These are phyloP conservation scores for Alouatta palliata DNA, from an alignment of 2,113 vertebrate species.

Conservation along the genomic window DNA sequence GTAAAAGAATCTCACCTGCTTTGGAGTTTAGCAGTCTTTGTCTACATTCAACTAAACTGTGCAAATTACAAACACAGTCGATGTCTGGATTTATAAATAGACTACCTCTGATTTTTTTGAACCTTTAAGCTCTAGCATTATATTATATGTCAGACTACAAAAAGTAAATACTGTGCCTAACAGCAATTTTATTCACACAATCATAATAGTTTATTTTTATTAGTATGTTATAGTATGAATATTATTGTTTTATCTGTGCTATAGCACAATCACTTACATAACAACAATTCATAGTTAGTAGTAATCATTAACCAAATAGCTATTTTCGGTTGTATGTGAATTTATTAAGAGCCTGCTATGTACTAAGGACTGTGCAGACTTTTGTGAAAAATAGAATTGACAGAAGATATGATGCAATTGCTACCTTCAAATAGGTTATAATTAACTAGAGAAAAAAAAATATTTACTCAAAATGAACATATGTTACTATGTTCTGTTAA, in stretches of 20 bases:
- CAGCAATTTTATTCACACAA: constrained; percentile 49
- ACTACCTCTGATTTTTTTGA: constrained; percentile 13
- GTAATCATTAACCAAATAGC: constrained; percentile 45
- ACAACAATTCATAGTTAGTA: constrained; percentile 45
- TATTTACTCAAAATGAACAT: neutral
- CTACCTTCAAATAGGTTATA: neutral
- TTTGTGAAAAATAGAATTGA: neutral
- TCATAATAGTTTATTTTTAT: constrained; percentile 50
- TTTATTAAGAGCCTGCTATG: neutral
- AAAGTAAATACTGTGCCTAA: constrained; percentile 45
- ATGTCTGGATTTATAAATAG: constrained; percentile 67
- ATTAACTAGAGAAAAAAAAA: constrained; percentile 18
- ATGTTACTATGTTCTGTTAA: neutral
- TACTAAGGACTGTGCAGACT: neutral
- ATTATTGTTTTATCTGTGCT: constrained; percentile 49
- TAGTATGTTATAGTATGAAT: constrained; percentile 47
- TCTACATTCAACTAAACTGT: constrained; percentile 64
- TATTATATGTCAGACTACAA: constrained; percentile 60
- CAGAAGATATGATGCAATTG: neutral
- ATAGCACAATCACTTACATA: neutral
- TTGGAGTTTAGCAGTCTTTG: constrained; percentile 63
- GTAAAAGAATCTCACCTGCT: constrained; percentile 62
- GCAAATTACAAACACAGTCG: constrained; percentile 37
- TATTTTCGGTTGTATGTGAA: constrained; percentile 3
- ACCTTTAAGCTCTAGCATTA: constrained; percentile 54